Evolutionary conservation across 2,797 vertebrate species (phyloP).

Genomic region (Dendrocincla fuliginosa): DNA sequence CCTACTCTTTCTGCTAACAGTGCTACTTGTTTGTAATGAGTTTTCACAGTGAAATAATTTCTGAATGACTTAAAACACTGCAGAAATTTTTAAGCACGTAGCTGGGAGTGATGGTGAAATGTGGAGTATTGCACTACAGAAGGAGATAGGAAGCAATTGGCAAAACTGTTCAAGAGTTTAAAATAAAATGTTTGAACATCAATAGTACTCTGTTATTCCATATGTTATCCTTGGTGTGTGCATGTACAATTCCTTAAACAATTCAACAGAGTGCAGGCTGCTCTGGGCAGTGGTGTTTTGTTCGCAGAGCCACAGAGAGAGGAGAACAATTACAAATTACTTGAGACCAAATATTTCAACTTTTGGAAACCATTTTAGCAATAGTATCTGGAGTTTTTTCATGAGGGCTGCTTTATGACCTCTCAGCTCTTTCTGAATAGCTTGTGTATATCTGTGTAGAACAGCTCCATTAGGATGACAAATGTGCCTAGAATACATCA

Average conservation of each 20-base stretch:
- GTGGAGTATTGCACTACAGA: not conserved
- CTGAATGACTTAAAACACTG: not conserved
- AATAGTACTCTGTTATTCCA: not conserved
- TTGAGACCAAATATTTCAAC: not conserved
- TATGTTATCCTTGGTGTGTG: not conserved
- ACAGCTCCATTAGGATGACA: not conserved
- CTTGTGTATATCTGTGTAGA: not conserved
- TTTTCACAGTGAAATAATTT: not conserved
- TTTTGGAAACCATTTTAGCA: not conserved
- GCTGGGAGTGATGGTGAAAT: not conserved
- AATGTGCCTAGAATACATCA: not conserved
- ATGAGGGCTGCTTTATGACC: not conserved
- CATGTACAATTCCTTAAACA: not conserved
- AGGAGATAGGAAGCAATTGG: not conserved
- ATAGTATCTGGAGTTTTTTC: not conserved
- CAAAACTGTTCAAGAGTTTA: not conserved
- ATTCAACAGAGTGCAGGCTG: not conserved
- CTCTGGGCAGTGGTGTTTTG: not conserved
- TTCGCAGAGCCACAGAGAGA: not conserved
- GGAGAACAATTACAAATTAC: not conserved
- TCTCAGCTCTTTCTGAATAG: not conserved
- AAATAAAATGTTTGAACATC: not conserved
- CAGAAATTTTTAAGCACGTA: not conserved
- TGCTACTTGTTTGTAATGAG: not conserved
- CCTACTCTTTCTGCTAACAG: not conserved